Evolutionary conservation across 2,888 invertebrate species (phyloP), one percentile per base, ranked within the genome.

Genomic region (Himalopsyche kuldschensis): DNA sequence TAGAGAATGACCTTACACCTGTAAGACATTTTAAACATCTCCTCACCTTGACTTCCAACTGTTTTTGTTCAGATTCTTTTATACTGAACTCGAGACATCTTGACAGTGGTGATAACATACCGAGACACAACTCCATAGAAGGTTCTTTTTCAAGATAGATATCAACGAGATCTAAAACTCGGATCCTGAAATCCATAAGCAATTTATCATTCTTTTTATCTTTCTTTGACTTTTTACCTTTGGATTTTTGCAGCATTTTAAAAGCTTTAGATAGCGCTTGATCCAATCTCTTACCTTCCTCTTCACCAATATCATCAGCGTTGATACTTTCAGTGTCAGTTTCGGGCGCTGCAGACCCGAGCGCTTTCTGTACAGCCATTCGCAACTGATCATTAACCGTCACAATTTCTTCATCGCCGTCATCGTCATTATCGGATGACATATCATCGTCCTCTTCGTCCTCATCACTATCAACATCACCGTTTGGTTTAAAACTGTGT

Each of bases 261-360:
- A 97, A 97, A 0, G 95, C 96, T 81, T 94, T 94, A 0, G 95
- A 94, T 83, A 97, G 89, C 0, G 95, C 95, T 86, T 93, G 93
- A 87, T 97, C 95, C 0, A 96, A 89, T 88, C 93, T 93, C 84
- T 93, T 93, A 15, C 96, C 96, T 88, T 96, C 95, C 85, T 94
- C 94, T 87, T 96, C 96, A 86, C 93, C 93, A 87, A 97, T 93
- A 87, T 95, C 93, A 88, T 96, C 95, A 1, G 95, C 92, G 88
- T 96, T 95, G 41, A 96, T 90, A 85, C 95, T 95, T 87, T 94
- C 95, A 75, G 93, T 91, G 84, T 95, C 95, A 3, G 93, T 93
- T 87, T 93, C 93, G 78, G 89, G 90, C 3, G 91, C 92, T 31
- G 93, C 93, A 47, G 91, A 91, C 1, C 94, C 95, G 8, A 97